phyloP scores from a whole-genome alignment of 2,888 invertebrate species.

The Polydrusus pterygomalis region DNA sequence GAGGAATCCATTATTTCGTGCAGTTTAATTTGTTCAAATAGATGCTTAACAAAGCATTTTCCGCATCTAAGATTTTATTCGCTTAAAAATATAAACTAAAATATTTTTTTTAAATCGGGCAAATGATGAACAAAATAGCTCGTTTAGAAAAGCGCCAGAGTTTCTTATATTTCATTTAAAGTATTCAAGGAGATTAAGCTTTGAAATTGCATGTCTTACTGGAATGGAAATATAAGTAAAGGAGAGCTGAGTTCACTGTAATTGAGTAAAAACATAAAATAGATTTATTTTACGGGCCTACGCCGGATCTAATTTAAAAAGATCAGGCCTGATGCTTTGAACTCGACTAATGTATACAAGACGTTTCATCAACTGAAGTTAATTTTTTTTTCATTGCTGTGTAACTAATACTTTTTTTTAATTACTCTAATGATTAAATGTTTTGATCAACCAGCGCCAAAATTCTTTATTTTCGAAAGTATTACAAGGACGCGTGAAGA shows the following conservation, averaged over 20 bases:
- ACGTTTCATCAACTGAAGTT: no score
- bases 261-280: conserved; percentile 16
- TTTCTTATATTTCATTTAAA: conserved; percentile 11
- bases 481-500: no score
- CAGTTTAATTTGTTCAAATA: no score
- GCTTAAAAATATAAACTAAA: background rate
- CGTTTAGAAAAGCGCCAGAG: background rate
- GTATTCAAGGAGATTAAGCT: conserved; percentile 6
- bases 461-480: no score
- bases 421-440: no score
- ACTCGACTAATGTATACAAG: no score
- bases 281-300: conserved; percentile 2
- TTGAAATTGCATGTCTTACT: conserved; percentile 7
- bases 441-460: no score
- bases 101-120: conserved; percentile 3
- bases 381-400: no score
- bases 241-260: conserved; percentile 9
- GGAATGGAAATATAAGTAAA: conserved; percentile 2
- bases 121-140: background rate
- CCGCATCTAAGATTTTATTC: background rate
- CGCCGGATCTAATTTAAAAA: background rate
- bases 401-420: no score
- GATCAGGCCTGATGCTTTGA: background rate
- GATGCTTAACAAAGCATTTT: no score
- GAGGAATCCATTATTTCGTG: no score